Conservation (phyloP, 1,140 invertebrate genomes). For the Diuraphis noxia region DNA sequence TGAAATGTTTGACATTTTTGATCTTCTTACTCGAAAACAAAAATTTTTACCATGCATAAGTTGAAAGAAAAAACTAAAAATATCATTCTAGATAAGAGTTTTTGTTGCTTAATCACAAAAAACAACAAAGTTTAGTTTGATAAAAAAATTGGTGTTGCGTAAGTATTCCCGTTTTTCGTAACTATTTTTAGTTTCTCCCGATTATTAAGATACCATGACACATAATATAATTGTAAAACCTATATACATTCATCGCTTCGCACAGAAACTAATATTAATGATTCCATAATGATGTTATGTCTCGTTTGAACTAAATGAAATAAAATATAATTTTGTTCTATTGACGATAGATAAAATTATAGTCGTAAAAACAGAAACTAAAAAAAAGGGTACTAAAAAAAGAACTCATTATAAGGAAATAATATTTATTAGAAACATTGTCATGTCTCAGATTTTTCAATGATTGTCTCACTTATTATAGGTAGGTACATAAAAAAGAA, state of each 20-base stretch:
- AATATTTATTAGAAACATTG: neutral
- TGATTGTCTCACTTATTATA: neutral
- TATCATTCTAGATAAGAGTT: neutral
- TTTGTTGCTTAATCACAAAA: neutral
- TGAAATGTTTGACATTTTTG: too few species aligned
- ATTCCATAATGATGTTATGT: neutral
- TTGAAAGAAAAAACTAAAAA: neutral
- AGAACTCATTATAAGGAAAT: neutral
- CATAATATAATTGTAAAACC: neutral
- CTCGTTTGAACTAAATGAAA: neutral
- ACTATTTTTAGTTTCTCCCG: neutral
- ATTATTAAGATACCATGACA: neutral
- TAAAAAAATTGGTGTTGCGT: neutral
- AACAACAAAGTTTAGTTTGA: neutral
- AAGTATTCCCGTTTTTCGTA: neutral
- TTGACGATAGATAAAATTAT: neutral
- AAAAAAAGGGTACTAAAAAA: neutral
- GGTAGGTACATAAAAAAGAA: neutral
- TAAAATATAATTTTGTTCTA: neutral
- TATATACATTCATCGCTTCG: neutral
- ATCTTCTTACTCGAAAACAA: too few species aligned
- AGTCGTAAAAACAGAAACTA: neutral
- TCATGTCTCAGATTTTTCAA: neutral
- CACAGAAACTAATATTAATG: neutral
- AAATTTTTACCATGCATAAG: neutral